Conservation (phyloP, 2,797 vertebrate species). For the Toxotes lorentzi region DNA sequence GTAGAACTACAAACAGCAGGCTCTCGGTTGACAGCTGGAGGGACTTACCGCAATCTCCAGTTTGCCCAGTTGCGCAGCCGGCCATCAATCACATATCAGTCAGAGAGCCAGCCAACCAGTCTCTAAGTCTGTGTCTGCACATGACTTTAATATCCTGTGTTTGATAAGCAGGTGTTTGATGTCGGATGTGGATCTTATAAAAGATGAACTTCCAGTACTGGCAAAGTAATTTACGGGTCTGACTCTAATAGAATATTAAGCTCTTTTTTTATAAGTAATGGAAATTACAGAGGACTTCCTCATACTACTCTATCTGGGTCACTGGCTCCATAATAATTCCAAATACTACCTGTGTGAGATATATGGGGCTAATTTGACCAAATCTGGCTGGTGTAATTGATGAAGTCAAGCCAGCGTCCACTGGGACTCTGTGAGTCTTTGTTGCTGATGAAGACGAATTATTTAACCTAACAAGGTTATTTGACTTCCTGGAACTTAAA, state of each 20-base stretch:
- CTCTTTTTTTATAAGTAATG: neutral
- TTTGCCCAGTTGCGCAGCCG: conserved; percentile 10
- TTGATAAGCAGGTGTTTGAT: conserved; percentile 32
- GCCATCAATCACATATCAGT: conserved; percentile 34
- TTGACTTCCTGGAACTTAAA: conserved; percentile 42
- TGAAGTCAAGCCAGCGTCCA: conserved; percentile 31
- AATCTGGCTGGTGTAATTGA: conserved; percentile 51
- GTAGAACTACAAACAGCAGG: conserved; percentile 63
- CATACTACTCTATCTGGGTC: conserved; percentile 36
- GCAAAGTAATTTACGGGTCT: neutral
- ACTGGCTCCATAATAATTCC: conserved; percentile 6
- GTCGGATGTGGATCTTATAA: neutral
- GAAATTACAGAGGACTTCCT: conserved; percentile 1
- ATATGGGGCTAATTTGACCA: conserved; percentile 27
- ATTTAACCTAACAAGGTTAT: conserved; percentile 62
- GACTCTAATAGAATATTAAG: neutral
- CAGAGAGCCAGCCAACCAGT: conserved; percentile 18
- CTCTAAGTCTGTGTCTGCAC: conserved; percentile 6
- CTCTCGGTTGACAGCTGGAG: conserved; percentile 65
- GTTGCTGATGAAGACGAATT: conserved; percentile 67
- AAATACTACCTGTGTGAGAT: conserved; percentile 39
- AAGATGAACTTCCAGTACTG: neutral
- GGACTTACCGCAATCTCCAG: conserved; percentile 37
- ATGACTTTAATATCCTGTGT: conserved; percentile 40
- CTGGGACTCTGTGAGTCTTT: conserved; percentile 34